Percentiles rank a stretch among this genome's conserved stretches.
These are phyloP conservation scores for Pilophorus perplexus DNA, from an alignment of 2,888 invertebrate genomes.

Conservation along the genomic window DNA sequence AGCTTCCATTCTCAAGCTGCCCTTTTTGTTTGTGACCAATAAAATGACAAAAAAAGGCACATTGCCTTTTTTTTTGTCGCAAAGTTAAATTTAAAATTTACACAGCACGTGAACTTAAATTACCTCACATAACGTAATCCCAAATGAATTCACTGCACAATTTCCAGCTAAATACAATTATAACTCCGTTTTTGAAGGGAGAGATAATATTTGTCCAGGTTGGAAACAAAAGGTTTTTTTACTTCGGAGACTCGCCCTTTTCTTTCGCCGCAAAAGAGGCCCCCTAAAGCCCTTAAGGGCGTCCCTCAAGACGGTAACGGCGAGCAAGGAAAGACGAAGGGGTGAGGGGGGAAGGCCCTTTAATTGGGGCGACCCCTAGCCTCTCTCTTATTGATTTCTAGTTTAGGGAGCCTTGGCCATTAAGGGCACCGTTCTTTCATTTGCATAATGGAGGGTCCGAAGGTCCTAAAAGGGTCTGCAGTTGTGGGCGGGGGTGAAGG, in stretches of 20 bases:
- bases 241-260: neutral
- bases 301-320: conserved; percentile 5
- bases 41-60: too few relatives aligned
- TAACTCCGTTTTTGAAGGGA: too few relatives aligned
- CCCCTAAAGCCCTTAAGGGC: conserved; percentile 19
- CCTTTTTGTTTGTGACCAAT: too few relatives aligned
- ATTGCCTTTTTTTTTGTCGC: too few relatives aligned
- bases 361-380: conserved; percentile 42
- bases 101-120: too few relatives aligned
- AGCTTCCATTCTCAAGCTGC: too few relatives aligned
- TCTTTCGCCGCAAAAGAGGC: conserved; percentile 9
- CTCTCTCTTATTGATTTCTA: conserved; percentile 45
- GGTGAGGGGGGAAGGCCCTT: conserved; percentile 10
- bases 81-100: too few relatives aligned
- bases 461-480: conserved; percentile 19
- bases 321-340: neutral
- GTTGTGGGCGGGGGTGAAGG: neutral
- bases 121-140: too few relatives aligned
- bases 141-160: too few relatives aligned
- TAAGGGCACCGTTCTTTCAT: conserved; percentile 46
- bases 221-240: neutral
- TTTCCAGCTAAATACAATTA: too few relatives aligned
- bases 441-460: conserved; percentile 46
- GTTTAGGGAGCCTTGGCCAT: conserved; percentile 42
- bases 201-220: neutral